Evolutionary conservation across 2,888 invertebrate genomes (phyloP).

Genomic region (Drosophila infuscata): DNA sequence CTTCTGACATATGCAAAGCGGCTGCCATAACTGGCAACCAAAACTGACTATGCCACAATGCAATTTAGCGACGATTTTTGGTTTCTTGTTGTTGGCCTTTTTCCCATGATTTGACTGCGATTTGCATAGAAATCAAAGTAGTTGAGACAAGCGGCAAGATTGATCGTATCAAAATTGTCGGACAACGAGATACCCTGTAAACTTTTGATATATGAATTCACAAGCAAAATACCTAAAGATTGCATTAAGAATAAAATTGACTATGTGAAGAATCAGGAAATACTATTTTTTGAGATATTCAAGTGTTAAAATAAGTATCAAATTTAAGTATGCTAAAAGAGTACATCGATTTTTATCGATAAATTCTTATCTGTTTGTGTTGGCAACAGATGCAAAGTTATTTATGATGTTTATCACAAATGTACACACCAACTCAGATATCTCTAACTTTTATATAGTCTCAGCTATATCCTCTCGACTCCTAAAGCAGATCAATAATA

Average conservation of each 20-base stretch:
- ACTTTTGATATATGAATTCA: not conserved
- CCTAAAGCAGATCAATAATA: not conserved
- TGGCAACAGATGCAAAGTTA: not conserved
- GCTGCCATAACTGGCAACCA: constrained; percentile 57
- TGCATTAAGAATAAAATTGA: not conserved
- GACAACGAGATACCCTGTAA: not conserved
- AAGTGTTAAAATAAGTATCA: not conserved
- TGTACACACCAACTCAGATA: not conserved
- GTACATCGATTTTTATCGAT: not conserved
- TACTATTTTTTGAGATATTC: not conserved
- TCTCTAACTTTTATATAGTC: not conserved
- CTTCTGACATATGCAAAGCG: constrained; percentile 62
- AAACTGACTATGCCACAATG: constrained; percentile 31
- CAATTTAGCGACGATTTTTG: constrained; percentile 52
- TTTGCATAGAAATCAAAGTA: constrained; percentile 75
- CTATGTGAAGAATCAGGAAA: not conserved
- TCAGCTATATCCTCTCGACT: not conserved
- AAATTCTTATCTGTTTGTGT: not conserved
- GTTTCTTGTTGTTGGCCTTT: constrained; percentile 12
- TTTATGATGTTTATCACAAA: not conserved
- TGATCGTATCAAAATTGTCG: not conserved
- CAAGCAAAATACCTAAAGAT: not conserved
- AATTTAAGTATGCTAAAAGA: not conserved
- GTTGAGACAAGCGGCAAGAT: constrained; percentile 13
- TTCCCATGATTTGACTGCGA: constrained; percentile 61